A percentile compares a stretch with the other conserved stretches of the same genome.
Evolutionary conservation across 2,113 vertebrate species (phyloP).

Genomic region (Apteryx mantelli): DNA sequence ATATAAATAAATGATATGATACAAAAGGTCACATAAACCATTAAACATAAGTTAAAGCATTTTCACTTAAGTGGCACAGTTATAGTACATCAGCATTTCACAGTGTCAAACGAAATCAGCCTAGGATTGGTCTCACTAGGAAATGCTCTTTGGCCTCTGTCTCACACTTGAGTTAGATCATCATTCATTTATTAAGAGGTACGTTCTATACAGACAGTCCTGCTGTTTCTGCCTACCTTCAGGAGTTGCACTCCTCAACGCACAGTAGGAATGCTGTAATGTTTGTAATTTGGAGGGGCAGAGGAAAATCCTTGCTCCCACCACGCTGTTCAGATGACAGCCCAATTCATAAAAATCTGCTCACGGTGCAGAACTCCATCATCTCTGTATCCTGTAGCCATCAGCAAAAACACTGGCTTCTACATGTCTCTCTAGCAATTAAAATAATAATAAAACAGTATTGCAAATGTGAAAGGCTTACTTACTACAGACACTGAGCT

Average conservation of each 20-base stretch:
- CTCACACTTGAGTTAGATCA: rapidly evolving
- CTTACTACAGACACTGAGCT: not conserved
- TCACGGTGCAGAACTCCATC: not conserved
- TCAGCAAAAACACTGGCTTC: not conserved
- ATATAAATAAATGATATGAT: not conserved
- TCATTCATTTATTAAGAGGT: no score
- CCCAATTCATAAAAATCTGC: not conserved
- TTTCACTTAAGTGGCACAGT: not conserved
- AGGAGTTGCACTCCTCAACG: not conserved
- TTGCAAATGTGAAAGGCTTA: not conserved
- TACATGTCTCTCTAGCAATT: not conserved
- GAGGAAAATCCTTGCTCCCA: not conserved
- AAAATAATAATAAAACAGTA: not conserved
- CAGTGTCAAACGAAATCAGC: rapidly evolving
- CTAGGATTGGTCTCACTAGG: not conserved
- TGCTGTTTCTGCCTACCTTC: not conserved
- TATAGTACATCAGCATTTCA: not conserved
- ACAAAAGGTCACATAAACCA: not conserved
- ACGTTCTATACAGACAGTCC: not conserved
- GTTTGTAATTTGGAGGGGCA: not conserved
- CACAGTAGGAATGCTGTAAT: not conserved
- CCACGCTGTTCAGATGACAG: not conserved
- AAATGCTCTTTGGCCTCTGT: not conserved
- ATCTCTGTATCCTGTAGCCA: not conserved
- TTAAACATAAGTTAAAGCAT: not conserved